phyloP scores from a whole-genome alignment of 2,797 vertebrate species.

The Pampus argenteus region DNA sequence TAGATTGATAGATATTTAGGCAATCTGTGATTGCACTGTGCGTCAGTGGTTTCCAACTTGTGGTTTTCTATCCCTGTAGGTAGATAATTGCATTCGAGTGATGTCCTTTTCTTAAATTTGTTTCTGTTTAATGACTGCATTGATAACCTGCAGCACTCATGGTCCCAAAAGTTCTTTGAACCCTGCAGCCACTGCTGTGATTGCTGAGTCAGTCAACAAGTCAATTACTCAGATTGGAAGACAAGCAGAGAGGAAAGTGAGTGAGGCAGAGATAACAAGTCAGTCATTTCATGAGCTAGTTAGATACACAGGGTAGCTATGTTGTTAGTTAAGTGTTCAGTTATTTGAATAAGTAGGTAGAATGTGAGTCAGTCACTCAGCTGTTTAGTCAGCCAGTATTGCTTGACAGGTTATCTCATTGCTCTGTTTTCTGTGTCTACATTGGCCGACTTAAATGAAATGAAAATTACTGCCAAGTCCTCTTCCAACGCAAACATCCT shows the following conservation, averaged over 20 bases:
- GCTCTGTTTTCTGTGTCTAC: background rate
- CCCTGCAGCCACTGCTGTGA: conserved; percentile 17
- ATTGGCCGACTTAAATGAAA: background rate
- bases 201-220: background rate
- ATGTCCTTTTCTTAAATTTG: conserved; percentile 18
- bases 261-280: background rate
- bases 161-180: background rate
- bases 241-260: background rate
- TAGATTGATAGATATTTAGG: conserved; percentile 33
- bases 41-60: conserved; percentile 3
- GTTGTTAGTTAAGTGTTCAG: conserved; percentile 7
- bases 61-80: conserved; percentile 17
- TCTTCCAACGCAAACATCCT: background rate
- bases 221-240: conserved; percentile 10
- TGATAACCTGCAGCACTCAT: conserved; percentile 17
- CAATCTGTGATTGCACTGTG: background rate
- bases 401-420: background rate
- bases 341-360: conserved; percentile 1
- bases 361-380: background rate
- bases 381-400: background rate
- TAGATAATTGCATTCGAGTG: conserved; percentile 21
- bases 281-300: conserved; percentile 11
- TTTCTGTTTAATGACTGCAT: conserved; percentile 9
- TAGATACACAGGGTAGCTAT: conserved; percentile 4
- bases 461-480: background rate